phyloP scores from a whole-genome alignment of 2,888 invertebrate species.

The Molanna angustata region DNA sequence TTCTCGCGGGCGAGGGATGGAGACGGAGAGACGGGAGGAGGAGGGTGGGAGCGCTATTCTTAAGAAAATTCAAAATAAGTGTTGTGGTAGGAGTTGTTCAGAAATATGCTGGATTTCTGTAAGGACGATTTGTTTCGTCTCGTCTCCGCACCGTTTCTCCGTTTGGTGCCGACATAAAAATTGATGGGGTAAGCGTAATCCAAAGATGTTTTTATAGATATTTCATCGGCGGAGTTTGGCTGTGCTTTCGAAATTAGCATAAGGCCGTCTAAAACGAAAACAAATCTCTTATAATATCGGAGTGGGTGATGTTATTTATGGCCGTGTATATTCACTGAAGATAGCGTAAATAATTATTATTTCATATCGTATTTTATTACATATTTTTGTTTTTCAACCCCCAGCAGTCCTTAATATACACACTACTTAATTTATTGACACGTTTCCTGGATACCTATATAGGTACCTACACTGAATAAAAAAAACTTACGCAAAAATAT shows the following conservation, averaged over 20 bases:
- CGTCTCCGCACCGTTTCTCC: constrained; percentile 20
- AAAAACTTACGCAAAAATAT: no score
- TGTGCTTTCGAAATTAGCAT: constrained; percentile 26
- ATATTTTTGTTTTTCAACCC: no score
- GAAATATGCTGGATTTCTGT: constrained; percentile 32
- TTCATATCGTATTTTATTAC: no score
- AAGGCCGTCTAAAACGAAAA: constrained; percentile 24
- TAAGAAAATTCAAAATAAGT: constrained; percentile 18
- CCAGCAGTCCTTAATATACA: no score
- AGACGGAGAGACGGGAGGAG: background rate
- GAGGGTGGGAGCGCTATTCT: constrained; percentile 7
- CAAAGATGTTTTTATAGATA: constrained; percentile 30
- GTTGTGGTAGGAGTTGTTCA: constrained; percentile 13
- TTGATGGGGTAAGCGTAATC: constrained; percentile 31
- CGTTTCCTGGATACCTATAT: no score
- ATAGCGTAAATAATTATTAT: no score
- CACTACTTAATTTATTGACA: no score
- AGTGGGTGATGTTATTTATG: constrained; percentile 4
- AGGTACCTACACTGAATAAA: no score
- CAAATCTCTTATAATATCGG: constrained; percentile 14
- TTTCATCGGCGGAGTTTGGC: constrained; percentile 15
- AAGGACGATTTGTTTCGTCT: constrained; percentile 33
- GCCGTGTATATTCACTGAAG: no score
- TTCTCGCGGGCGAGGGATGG: no score
- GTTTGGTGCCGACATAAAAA: constrained; percentile 29